These are phyloP conservation scores for Tanaodytes sp. DNA, from an alignment of 2,888 invertebrate genomes.

Conservation along the genomic window DNA sequence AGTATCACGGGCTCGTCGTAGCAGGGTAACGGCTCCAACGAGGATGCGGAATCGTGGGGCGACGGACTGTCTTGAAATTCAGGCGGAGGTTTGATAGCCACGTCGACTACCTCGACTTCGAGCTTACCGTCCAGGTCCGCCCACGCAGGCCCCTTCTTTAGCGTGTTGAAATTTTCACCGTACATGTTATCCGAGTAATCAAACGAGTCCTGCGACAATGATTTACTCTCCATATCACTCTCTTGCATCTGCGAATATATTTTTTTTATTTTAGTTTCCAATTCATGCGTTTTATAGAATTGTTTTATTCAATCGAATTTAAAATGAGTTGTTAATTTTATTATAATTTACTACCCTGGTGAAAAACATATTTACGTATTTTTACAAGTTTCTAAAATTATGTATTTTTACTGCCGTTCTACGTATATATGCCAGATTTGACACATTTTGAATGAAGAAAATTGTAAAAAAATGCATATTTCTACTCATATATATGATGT, in stretches of 20 bases:
- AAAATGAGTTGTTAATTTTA: too few species aligned
- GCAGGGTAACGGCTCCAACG: conserved; percentile 64
- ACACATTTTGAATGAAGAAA: too few species aligned
- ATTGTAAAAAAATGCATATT: too few species aligned
- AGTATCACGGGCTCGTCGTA: conserved; percentile 52
- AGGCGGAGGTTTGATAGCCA: conserved; percentile 86
- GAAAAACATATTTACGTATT: too few species aligned
- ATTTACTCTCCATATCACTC: conserved; percentile 86
- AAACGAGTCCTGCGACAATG: conserved; percentile 85
- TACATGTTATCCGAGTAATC: conserved; percentile 86
- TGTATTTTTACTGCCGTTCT: too few species aligned
- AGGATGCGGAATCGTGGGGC: conserved; percentile 70
- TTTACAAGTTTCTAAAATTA: too few species aligned
- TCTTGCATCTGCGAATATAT: conserved; percentile 87
- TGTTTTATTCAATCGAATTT: too few species aligned
- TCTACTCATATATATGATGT: too few species aligned
- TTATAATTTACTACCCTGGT: too few species aligned
- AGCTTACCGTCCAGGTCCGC: conserved; percentile 74
- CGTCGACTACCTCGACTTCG: conserved; percentile 74
- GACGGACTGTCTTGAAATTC: conserved; percentile 84
- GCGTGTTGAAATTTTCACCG: conserved; percentile 86
- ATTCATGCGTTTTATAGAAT: too few species aligned
- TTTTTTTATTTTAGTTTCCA: too few species aligned
- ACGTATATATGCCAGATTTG: too few species aligned
- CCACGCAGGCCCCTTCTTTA: conserved; percentile 84